These are phyloP conservation scores for Gymnoscopelus braueri DNA, from an alignment of 2,797 vertebrate genomes.

Conservation along the genomic window DNA sequence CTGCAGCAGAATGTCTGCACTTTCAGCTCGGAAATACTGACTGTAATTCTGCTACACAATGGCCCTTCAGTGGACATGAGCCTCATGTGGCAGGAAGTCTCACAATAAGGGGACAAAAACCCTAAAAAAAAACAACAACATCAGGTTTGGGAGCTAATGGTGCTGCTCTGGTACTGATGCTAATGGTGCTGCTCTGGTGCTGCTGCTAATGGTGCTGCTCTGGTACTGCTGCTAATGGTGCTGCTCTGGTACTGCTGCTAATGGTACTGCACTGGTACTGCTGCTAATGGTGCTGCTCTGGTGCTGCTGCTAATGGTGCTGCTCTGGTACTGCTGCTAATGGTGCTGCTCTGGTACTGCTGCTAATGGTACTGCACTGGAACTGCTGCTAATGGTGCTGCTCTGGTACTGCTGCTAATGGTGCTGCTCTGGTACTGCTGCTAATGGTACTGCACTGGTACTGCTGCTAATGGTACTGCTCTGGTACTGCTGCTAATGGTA, in stretches of 20 bases:
- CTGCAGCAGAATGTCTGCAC: slow-evolving; percentile 76
- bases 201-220: slow-evolving; percentile 26
- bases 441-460: slow-evolving; percentile 5
- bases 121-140: slow-evolving; percentile 3
- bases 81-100: slow-evolving; percentile 27
- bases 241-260: not conserved
- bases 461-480: slow-evolving; percentile 12
- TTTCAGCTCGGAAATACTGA: slow-evolving; percentile 53
- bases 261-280: slow-evolving; percentile 21
- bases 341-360: not conserved
- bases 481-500: slow-evolving; percentile 29
- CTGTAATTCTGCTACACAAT: slow-evolving; percentile 38
- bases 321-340: too few species aligned
- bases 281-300: slow-evolving; percentile 13
- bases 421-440: too few species aligned
- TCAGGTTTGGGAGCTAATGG: slow-evolving; percentile 28
- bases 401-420: not conserved
- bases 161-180: not conserved
- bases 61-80: slow-evolving; percentile 43
- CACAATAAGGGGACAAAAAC: not conserved
- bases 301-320: slow-evolving; percentile 7
- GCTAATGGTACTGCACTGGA: slow-evolving; percentile 20
- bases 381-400: slow-evolving; percentile 20
- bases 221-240: slow-evolving; percentile 9
- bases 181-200: slow-evolving; percentile 32